Evolutionary conservation across 2,888 invertebrate genomes (phyloP), one percentile per base, ranked within the genome.

Genomic region (Hypomecis atomaria): DNA sequence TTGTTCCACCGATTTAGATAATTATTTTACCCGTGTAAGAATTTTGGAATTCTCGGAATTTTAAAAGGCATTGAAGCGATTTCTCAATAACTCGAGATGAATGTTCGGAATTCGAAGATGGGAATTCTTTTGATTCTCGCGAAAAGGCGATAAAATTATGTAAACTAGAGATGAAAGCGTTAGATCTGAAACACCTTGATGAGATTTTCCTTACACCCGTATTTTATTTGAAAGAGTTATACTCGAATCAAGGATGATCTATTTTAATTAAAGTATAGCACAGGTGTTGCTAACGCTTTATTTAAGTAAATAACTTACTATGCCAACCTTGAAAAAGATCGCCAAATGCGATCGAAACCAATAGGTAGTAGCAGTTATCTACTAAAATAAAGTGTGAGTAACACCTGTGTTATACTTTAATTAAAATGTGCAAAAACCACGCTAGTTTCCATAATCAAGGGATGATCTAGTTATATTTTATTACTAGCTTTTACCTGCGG

Each of bases 1-100:
- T 61, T 52, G 9, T 53, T 56, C 13, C 11, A 59, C 38, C 50
- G 48, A 42, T 53, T 40, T 47, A 34, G 53, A 34, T 48, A 50
- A 37, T 50, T 10, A 37, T 55, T 45, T 6, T 45, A 40, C 57
- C 40, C 42, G 11, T 52, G 34, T 53, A 47, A 45, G 42, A 43
- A 53, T 37, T 45, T 55, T 1, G 44, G 44, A 40, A 42, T 5
- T 7, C 36, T 42, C 23, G 49, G 38, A 11, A 59, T 59, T 49
- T 55, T 45, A 5, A 40, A 11, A 58, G 33, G 57, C 37, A 58
- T 58, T 62, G 4, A 4, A 48, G 10, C 50, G 45, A 13, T 50
- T 50, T 36, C 33, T 37, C 33, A 61, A 44, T 48, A 37, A 50
- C 45, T 53, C 13, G 33, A 9, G 44, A 44, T n/a, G 37, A 43